Percentiles rank a stretch among this genome's conserved stretches.
These are phyloP conservation scores for Leptestheria dahalacensis DNA, from an alignment of 1,140 invertebrate species.

Conservation along the genomic window DNA sequence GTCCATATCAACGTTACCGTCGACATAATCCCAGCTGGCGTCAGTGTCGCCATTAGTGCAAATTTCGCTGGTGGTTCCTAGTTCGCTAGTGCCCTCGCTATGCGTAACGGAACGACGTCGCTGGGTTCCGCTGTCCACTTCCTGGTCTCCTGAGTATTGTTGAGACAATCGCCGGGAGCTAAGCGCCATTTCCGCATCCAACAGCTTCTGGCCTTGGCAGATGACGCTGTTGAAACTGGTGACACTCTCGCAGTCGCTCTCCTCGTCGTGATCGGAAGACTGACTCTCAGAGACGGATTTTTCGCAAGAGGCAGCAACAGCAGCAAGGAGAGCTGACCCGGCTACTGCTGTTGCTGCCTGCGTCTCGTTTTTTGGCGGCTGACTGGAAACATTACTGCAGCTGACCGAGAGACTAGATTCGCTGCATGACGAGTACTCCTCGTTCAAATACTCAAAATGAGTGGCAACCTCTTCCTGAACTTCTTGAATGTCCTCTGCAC, in stretches of 20 bases:
- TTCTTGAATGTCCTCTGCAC: slow-evolving; percentile 17
- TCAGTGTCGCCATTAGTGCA: slow-evolving; percentile 15
- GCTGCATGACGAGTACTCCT: slow-evolving; percentile 6
- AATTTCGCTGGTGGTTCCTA: slow-evolving; percentile 8
- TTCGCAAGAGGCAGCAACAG: slow-evolving; percentile 13
- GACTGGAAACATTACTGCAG: slow-evolving; percentile 3
- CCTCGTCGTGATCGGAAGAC: background rate
- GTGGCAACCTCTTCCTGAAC: slow-evolving; percentile 10
- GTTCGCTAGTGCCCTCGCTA: slow-evolving; percentile 18
- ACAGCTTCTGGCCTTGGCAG: slow-evolving; percentile 18
- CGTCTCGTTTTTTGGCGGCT: background rate
- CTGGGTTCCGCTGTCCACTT: slow-evolving; percentile 18
- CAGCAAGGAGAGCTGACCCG: slow-evolving; percentile 5
- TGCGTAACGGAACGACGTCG: slow-evolving; percentile 11
- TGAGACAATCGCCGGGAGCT: background rate
- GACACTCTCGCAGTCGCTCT: slow-evolving; percentile 16
- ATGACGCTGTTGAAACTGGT: slow-evolving; percentile 23
- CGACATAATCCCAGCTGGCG: slow-evolving; percentile 17
- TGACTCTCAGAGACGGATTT: slow-evolving; percentile 10
- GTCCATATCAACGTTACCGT: background rate
- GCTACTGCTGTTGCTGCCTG: slow-evolving; percentile 7
- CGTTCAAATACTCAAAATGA: slow-evolving; percentile 17
- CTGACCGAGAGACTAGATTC: background rate
- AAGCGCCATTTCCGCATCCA: background rate
- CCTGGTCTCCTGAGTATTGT: slow-evolving; percentile 12